A percentile compares a stretch with the other conserved stretches of the same genome.
Evolutionary conservation across 2,797 vertebrate genomes (phyloP).

Genomic region (Halcyon chelicuti): DNA sequence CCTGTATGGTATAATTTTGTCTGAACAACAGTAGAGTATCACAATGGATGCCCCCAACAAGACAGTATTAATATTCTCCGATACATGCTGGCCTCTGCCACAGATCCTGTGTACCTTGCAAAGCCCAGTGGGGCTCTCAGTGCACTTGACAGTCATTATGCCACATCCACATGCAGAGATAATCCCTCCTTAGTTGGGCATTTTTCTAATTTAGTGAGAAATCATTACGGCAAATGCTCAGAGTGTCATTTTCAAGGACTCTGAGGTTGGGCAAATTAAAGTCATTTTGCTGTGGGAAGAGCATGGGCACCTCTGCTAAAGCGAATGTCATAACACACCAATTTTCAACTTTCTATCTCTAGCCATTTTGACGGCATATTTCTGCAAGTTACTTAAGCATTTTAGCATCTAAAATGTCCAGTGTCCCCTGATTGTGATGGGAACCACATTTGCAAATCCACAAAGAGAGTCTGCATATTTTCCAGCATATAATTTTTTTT

Average conservation of each 20-base stretch:
- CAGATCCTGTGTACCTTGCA: constrained; percentile 46
- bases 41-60: constrained; percentile 52
- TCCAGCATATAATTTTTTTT: not conserved
- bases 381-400: constrained; percentile 51
- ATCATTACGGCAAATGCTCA: constrained; percentile 67
- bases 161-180: constrained; percentile 71
- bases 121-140: constrained; percentile 70
- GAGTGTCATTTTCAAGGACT: constrained; percentile 73
- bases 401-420: constrained; percentile 39
- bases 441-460: not conserved
- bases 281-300: constrained; percentile 68
- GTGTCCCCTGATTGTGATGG: not conserved
- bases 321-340: constrained; percentile 43
- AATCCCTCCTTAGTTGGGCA: constrained; percentile 75
- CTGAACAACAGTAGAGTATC: constrained; percentile 42
- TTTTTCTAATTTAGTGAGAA: constrained; percentile 77
- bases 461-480: not conserved
- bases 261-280: constrained; percentile 68
- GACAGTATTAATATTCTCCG: constrained; percentile 55
- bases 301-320: constrained; percentile 57
- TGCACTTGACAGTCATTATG: constrained; percentile 72
- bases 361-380: constrained; percentile 34
- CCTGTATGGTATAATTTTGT: constrained; percentile 53
- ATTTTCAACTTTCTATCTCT: constrained; percentile 60
- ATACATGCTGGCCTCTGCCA: not conserved